A percentile compares a stretch with the other conserved stretches of the same genome.
These are phyloP conservation scores for Clarias gariepinus DNA, from an alignment of 2,113 vertebrate genomes.

Conservation along the genomic window DNA sequence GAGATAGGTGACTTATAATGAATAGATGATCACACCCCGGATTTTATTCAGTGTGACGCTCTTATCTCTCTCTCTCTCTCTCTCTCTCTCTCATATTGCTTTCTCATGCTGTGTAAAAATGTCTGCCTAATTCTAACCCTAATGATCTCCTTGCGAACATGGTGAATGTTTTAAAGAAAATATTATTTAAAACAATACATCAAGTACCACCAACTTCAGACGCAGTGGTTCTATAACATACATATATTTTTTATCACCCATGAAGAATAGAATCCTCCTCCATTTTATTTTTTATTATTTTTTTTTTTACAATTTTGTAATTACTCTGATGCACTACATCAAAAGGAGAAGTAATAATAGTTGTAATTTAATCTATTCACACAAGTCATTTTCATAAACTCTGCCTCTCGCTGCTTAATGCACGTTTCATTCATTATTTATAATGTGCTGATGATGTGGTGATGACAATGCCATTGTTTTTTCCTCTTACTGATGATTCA, in stretches of 20 bases:
- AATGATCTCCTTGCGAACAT: constrained; percentile 81
- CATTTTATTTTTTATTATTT: constrained; percentile 49
- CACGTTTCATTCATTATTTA: constrained; percentile 97
- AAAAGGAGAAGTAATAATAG: constrained; percentile 97
- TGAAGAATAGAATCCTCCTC: constrained; percentile 77
- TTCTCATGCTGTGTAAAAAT: constrained; percentile 62
- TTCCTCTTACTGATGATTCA: constrained; percentile 87
- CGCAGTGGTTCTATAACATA: constrained; percentile 78
- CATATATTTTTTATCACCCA: constrained; percentile 73
- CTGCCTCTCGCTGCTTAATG: constrained; percentile 87
- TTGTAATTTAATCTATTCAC: constrained; percentile 99
- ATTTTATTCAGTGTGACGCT: constrained; percentile 55
- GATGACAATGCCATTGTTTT: constrained; percentile 97
- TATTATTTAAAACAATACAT: constrained; percentile 86
- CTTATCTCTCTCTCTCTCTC: not conserved
- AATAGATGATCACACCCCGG: too few species aligned
- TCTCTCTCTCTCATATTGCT: constrained; percentile 43
- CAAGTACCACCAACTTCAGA: constrained; percentile 80
- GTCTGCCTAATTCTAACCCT: constrained; percentile 76
- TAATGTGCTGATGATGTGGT: constrained; percentile 93
- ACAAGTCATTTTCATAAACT: constrained; percentile 95
- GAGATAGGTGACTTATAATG: constrained; percentile 68
- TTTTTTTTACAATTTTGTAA: constrained; percentile 86
- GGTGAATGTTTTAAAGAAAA: constrained; percentile 73
- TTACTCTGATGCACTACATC: constrained; percentile 96